Base-by-base conservation (phyloP, 2,888 invertebrate species). In the Eulithis testata region DNA sequence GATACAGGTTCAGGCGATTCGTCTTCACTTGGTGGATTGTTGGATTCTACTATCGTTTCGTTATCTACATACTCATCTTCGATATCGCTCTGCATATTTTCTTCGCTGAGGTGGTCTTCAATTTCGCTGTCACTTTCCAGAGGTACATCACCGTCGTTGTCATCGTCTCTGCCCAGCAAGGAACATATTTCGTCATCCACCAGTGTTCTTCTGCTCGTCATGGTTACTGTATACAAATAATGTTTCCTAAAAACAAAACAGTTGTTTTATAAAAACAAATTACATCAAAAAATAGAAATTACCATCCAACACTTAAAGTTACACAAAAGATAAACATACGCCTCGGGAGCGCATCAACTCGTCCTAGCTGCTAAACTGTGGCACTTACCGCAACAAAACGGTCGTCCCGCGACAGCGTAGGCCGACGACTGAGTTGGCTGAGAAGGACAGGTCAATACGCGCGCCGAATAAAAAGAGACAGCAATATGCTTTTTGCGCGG, bases 251-350 rank as follows among this genome's bases (percentile, higher is more conserved):
- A 4, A 5, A 45, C 11, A 11, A n/a, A 45, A n/a, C n/a, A 45
- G n/a, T 5, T 5, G 4, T 36, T 49, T 14, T 9, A n/a, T 49
- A 49, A 49, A 14, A 21, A 21, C 49, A 7, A 47, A 47, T 12
- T 12, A 12, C 36, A 47, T 12, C 11, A n/a, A 12, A 47, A n/a
- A n/a, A n/a, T n/a, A n/a, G n/a, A n/a, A n/a, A n/a, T n/a, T n/a
- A n/a, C n/a, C n/a, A 47, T n/a, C 47, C 47, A 11, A 47, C 47
- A 4, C 12, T 49, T 6, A 49, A 49, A 49, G 21, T 49, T 21
- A 49, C 49, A 21, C 49, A 21, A 49, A 49, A 49, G 49, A 49
- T 21, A 49, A 49, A 14, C 21, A 21, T 49, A 21, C 49, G 49
- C 21, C n/a, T n/a, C n/a, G n/a, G n/a, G n/a, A n/a, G n/a, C 49